Evolutionary conservation across 2,797 vertebrate genomes (phyloP).

Genomic region (Peromyscus nudipes): DNA sequence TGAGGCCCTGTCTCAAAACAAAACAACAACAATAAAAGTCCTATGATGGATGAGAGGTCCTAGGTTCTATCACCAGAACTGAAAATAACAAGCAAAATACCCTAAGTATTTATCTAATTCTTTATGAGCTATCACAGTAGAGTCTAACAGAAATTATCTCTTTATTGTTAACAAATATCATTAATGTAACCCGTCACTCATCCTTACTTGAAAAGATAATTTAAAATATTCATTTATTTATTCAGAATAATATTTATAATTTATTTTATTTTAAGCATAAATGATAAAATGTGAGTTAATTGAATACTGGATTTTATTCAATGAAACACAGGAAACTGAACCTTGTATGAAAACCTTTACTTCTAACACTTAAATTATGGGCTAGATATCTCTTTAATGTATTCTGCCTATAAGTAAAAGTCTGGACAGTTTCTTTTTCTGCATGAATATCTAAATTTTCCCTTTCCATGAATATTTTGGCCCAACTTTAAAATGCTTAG

Average conservation of each 20-base stretch:
- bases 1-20: background rate
- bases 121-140: conserved; percentile 40
- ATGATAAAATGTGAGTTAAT: conserved; percentile 11
- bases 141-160: conserved; percentile 56
- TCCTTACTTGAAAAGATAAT: background rate
- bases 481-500: background rate
- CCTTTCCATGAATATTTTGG: conserved; percentile 25
- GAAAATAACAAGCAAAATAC: background rate
- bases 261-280: conserved; percentile 49
- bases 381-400: background rate
- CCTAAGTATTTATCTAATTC: conserved; percentile 5
- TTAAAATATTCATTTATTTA: conserved; percentile 46
- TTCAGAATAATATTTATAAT: conserved; percentile 27
- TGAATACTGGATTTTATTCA: background rate
- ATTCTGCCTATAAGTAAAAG: background rate
- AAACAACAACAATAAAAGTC: background rate
- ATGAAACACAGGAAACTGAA: background rate
- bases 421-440: background rate
- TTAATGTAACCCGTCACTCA: conserved; percentile 31
- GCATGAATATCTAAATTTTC: background rate
- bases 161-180: background rate
- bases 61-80: background rate
- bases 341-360: background rate
- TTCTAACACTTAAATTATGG: background rate
- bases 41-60: background rate